Conservation (phyloP, 1,140 invertebrate species). For the Drosophila parabipectinata region DNA sequence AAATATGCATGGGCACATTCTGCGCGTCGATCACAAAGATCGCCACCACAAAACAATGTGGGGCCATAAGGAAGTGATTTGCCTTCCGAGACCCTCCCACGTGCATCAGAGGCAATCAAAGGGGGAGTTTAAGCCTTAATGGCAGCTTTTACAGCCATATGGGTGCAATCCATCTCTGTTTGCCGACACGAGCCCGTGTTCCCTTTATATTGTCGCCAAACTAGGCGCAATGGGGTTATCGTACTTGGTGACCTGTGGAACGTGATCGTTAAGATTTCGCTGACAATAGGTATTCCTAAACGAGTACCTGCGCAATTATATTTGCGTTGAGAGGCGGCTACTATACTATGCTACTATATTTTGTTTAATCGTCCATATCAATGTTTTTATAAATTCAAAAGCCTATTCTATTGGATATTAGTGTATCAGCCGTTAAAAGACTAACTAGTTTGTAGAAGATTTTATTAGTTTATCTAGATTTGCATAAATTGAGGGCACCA, state of each 20-base stretch:
- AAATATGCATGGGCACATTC: slow-evolving; percentile 50
- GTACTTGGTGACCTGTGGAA: slow-evolving; percentile 26
- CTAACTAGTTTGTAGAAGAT: too few species aligned
- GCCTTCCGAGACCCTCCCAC: not conserved
- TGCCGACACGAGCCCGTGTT: not conserved
- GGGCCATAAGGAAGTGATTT: slow-evolving; percentile 40
- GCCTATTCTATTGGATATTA: too few species aligned
- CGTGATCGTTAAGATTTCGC: slow-evolving; percentile 26
- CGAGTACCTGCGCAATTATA: slow-evolving; percentile 2
- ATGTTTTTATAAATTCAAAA: too few species aligned
- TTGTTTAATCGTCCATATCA: not conserved
- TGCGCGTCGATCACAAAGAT: slow-evolving; percentile 30
- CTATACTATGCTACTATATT: not conserved
- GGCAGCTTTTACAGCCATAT: slow-evolving; percentile 12
- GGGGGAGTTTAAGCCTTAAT: slow-evolving; percentile 7
- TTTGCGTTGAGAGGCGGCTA: not conserved
- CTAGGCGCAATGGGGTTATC: not conserved
- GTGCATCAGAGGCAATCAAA: slow-evolving; percentile 14
- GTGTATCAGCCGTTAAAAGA: too few species aligned
- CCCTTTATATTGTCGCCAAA: slow-evolving; percentile 1
- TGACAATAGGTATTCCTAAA: slow-evolving; percentile 2
- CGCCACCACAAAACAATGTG: slow-evolving; percentile 10
- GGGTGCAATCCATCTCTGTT: slow-evolving; percentile 12
- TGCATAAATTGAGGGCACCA: too few species aligned
- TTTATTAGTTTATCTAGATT: too few species aligned